Conservation (phyloP, 2,888 invertebrate genomes). For the Leptarthrus brevirostris region DNA sequence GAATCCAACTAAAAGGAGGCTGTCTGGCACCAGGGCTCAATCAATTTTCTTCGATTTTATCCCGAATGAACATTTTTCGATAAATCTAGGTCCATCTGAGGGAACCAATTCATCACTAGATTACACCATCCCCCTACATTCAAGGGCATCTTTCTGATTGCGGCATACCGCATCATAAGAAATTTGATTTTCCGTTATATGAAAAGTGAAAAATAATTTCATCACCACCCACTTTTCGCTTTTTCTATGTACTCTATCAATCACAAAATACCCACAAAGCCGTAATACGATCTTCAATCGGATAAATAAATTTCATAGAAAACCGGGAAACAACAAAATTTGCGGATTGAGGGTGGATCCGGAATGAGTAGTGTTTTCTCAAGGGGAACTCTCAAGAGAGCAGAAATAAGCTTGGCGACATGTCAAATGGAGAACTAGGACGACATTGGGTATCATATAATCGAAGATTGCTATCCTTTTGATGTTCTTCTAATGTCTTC, state of each 20-base stretch:
- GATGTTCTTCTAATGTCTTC: slow-evolving; percentile 45
- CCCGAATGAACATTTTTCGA: not conserved
- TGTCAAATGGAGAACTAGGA: slow-evolving; percentile 4
- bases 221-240: too few relatives aligned
- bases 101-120: slow-evolving; percentile 29
- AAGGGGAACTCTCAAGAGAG: not conserved
- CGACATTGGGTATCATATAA: slow-evolving; percentile 4
- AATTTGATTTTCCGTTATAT: not conserved
- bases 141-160: not conserved
- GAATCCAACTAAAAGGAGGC: slow-evolving; percentile 4
- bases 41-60: slow-evolving; percentile 44
- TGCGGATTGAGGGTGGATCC: slow-evolving; percentile 1
- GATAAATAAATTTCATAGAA: slow-evolving; percentile 4
- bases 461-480: slow-evolving; percentile 33
- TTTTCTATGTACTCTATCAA: slow-evolving; percentile 25
- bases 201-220: slow-evolving; percentile 1
- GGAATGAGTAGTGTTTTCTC: slow-evolving; percentile 16
- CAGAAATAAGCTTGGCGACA: slow-evolving; percentile 27
- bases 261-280: slow-evolving; percentile 21
- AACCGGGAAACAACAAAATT: slow-evolving; percentile 5
- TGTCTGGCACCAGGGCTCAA: slow-evolving; percentile 32
- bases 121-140: slow-evolving; percentile 19
- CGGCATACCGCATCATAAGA: not conserved
- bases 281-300: slow-evolving; percentile 30
- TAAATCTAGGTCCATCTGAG: too few relatives aligned